Evolutionary conservation across 2,888 invertebrate species (phyloP).

Genomic region (Ormyrus thymus): DNA sequence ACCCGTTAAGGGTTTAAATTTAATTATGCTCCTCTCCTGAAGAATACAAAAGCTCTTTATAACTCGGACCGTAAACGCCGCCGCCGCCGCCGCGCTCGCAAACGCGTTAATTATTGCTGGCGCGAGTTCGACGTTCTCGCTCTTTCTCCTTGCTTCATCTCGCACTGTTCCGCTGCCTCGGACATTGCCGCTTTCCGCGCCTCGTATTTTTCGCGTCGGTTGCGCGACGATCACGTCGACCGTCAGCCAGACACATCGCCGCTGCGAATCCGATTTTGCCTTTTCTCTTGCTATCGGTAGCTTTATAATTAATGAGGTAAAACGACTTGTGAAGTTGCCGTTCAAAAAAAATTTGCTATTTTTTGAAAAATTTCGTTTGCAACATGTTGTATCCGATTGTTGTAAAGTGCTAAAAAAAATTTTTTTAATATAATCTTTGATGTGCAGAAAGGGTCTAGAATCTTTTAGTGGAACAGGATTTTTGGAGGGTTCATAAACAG

Average conservation of each 20-base stretch:
- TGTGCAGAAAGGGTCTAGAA: too few relatives aligned
- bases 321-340: too few relatives aligned
- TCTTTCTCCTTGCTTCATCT: not conserved
- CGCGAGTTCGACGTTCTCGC: constrained; percentile 26
- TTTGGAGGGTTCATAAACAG: too few relatives aligned
- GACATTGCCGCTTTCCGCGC: not conserved
- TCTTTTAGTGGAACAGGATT: too few relatives aligned
- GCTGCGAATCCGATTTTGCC: constrained; percentile 24
- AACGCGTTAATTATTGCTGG: constrained; percentile 62
- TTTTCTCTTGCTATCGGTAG: too few relatives aligned
- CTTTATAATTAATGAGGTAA: too few relatives aligned
- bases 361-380: too few relatives aligned
- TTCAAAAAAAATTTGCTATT: too few relatives aligned
- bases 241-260: constrained; percentile 1
- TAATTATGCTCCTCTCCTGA: constrained; percentile 58
- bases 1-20: constrained; percentile 57
- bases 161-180: not conserved
- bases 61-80: constrained; percentile 56
- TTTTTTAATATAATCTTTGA: too few relatives aligned
- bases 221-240: constrained; percentile 10
- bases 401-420: too few relatives aligned
- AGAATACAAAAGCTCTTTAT: constrained; percentile 62
- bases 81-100: constrained; percentile 50
- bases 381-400: too few relatives aligned
- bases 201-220: constrained; percentile 35